These are phyloP conservation scores for Phoebastria nigripes DNA, from an alignment of 2,797 vertebrate genomes.

Conservation along the genomic window DNA sequence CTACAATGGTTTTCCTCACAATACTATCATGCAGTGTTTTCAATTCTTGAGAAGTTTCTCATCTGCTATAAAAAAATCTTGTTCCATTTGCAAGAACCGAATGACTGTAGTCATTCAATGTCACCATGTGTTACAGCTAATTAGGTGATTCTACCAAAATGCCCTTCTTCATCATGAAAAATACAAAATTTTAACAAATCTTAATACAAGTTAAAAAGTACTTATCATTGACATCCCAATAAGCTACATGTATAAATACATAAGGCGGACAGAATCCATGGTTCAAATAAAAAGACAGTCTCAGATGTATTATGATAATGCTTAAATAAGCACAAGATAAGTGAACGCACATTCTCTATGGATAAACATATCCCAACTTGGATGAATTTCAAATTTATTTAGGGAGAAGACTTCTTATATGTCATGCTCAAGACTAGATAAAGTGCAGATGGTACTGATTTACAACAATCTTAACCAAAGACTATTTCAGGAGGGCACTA, in stretches of 20 bases:
- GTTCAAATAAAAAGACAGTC: not conserved
- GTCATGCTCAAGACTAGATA: not conserved
- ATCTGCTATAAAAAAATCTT: not conserved
- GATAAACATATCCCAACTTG: not conserved
- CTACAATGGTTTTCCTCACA: not conserved
- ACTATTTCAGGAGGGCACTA: not conserved
- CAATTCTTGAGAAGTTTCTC: not conserved
- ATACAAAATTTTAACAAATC: not conserved
- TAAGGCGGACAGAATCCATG: not conserved
- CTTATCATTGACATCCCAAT: not conserved
- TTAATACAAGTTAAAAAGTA: not conserved
- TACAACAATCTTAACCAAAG: not conserved
- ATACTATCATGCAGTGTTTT: not conserved
- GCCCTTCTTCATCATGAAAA: not conserved
- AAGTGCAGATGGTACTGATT: not conserved
- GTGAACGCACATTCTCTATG: not conserved
- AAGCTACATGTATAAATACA: not conserved
- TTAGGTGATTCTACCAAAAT: not conserved
- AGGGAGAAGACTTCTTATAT: not conserved
- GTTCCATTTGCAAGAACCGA: not conserved
- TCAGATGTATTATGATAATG: not conserved
- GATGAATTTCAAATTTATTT: not conserved
- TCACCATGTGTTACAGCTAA: not conserved
- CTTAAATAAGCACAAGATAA: not conserved
- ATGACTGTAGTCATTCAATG: not conserved